phyloP scores from a whole-genome alignment of 2,113 vertebrate species.

The Nesoenas mayeri region DNA sequence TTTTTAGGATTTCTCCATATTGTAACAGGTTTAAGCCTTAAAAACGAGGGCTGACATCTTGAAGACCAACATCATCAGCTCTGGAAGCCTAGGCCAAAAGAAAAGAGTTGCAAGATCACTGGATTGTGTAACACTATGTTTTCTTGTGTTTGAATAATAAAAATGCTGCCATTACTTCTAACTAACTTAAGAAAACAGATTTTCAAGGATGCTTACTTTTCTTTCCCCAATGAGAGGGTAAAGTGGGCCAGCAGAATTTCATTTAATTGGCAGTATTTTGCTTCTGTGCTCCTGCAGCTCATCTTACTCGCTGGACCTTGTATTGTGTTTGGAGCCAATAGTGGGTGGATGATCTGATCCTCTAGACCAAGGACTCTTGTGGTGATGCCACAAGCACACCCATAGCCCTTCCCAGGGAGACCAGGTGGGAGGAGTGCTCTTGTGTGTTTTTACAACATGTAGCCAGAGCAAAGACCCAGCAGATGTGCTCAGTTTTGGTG shows the following conservation, averaged over 20 bases:
- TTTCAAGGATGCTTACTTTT: not conserved
- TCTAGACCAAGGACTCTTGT: not conserved
- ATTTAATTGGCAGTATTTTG: not conserved
- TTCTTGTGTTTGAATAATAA: slow-evolving; percentile 1
- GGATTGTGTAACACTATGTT: not conserved
- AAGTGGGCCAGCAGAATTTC: not conserved
- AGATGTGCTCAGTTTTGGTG: not conserved
- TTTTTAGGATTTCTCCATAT: not conserved
- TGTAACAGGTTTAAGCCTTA: not conserved
- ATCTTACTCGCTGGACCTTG: not conserved
- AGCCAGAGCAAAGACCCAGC: not conserved
- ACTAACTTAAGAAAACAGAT: slow-evolving; percentile 4
- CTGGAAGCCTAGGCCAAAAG: not conserved
- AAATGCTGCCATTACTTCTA: slow-evolving; percentile 1
- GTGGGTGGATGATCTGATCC: not conserved
- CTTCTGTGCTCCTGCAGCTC: not conserved
- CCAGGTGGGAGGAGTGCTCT: not conserved
- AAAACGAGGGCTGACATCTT: not conserved
- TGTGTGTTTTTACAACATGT: not conserved
- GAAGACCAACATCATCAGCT: not conserved
- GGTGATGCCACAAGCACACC: not conserved
- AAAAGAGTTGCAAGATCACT: not conserved
- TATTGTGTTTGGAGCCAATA: not conserved
- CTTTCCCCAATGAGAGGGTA: not conserved
- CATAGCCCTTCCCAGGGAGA: not conserved